A percentile compares a stretch with the other conserved stretches of the same genome.
Evolutionary conservation across 1,140 invertebrate genomes (phyloP).

Genomic region (Caenorhabditis remanei): DNA sequence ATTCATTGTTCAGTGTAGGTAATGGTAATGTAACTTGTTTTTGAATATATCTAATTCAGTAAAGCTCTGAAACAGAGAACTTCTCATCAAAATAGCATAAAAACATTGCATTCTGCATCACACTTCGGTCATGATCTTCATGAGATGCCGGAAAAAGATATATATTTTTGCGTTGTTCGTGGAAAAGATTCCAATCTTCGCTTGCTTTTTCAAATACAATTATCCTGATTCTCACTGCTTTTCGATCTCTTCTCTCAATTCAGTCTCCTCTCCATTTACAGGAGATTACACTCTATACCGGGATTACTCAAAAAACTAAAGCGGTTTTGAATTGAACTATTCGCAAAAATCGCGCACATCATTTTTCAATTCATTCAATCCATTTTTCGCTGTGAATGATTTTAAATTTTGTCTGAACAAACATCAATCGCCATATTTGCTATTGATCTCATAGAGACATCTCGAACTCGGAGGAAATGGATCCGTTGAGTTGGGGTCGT

Average conservation of each 20-base stretch:
- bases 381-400: neutral
- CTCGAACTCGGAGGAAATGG: slow-evolving; percentile 8
- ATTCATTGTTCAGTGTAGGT: too few species aligned
- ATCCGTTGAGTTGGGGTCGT: slow-evolving; percentile 37
- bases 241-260: neutral
- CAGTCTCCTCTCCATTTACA: neutral
- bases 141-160: neutral
- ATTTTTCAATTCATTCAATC: slow-evolving; percentile 36
- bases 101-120: neutral
- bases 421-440: slow-evolving; percentile 8
- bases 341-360: neutral
- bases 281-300: neutral
- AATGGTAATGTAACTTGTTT: neutral
- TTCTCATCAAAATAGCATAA: neutral
- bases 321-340: slow-evolving; percentile 37
- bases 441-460: slow-evolving; percentile 43
- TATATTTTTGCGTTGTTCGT: slow-evolving; percentile 7
- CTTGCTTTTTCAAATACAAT: neutral
- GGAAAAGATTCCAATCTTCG: slow-evolving; percentile 32
- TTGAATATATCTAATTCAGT: neutral
- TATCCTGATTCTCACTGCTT: neutral
- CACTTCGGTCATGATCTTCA: neutral
- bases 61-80: too few species aligned
- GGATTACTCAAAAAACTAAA: slow-evolving; percentile 38
- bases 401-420: slow-evolving; percentile 27